Base-by-base conservation (phyloP, 2,113 vertebrate species). In the Leucosticte australis region DNA sequence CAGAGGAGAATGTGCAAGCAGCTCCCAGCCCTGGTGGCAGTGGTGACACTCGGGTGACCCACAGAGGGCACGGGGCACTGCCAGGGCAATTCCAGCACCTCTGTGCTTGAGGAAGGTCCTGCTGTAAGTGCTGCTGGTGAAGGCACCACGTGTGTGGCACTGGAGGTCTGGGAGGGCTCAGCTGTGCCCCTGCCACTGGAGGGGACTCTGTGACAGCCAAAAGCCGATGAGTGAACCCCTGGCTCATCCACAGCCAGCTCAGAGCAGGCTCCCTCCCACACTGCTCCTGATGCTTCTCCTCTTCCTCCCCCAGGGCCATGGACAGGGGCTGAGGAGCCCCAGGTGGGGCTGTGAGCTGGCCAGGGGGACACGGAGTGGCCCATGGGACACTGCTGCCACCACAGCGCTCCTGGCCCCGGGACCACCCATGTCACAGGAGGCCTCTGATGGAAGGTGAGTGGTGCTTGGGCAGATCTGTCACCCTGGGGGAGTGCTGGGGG, bases 381-480 rank as follows among this genome's bases (percentile, higher is more conserved):
- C 79, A 87, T 87, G 91, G 83, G 86, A 86, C 30, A 2, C 74
- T 68, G 57, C 77, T 91, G 93, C 81, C 63, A n/a, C 65, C 75
- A 21, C 30, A 30, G 70, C 0, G 7, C 41, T 76, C 56, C 59
- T 91, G 0, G 0, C 68, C 81, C 63, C 10, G 56, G 56, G 42
- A 87, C 60, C 39, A 10, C 75, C 26, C 63, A 94, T 93, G 94
- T 68, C 93, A 86, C 75, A 0, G 90, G 79, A 94, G 46, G 39
- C 74, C 83, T 82, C 96, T 71, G 59, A 97, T 96, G 96, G 96
- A 93, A 68, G 97, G 97, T 97, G 85, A 95, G 96, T n/a, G 65
- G 33, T 56, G 83, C 23, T 4, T 26, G 23, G 46, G 47, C 70
- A 83, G n/a, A 30, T 65, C 19, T 53, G 15, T 11, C 31, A 9